Evolutionary conservation across 2,113 vertebrate genomes (phyloP).

Genomic region (Gnathonemus longibarbis): DNA sequence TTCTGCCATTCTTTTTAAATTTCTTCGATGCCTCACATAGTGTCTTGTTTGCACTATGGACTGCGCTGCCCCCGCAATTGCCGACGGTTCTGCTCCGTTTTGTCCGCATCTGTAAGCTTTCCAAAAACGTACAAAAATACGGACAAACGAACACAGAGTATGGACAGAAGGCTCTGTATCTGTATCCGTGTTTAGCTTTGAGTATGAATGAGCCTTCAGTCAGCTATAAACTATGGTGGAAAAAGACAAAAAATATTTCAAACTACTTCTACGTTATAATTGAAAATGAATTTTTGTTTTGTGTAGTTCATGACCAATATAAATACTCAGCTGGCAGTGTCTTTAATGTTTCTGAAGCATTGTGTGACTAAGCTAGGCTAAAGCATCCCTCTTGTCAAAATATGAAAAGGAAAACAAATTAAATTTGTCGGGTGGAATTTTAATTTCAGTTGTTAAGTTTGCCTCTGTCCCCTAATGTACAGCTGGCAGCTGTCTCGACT

Average conservation of each 20-base stretch:
- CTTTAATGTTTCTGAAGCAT: background rate
- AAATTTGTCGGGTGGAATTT: background rate
- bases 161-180: background rate
- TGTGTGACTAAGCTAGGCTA: background rate
- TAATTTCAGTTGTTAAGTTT: background rate
- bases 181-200: background rate
- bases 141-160: background rate
- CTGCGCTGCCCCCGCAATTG: background rate
- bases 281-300: background rate
- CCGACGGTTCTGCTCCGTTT: background rate
- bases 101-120: background rate
- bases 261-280: background rate
- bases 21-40: background rate
- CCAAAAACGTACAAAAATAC: background rate
- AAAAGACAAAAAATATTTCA: background rate
- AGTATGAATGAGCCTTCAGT: background rate
- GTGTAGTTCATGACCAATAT: background rate
- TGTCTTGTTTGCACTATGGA: background rate
- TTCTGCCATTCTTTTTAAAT: background rate
- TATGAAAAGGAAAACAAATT: background rate
- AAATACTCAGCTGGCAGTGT: background rate
- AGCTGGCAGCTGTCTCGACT: background rate
- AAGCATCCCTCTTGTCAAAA: background rate
- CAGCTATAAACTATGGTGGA: background rate
- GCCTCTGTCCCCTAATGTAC: background rate